A percentile compares a stretch with the other conserved stretches of the same genome.
phyloP scores from a whole-genome alignment of 2,797 vertebrate genomes.

The Eremophila alpestris region DNA sequence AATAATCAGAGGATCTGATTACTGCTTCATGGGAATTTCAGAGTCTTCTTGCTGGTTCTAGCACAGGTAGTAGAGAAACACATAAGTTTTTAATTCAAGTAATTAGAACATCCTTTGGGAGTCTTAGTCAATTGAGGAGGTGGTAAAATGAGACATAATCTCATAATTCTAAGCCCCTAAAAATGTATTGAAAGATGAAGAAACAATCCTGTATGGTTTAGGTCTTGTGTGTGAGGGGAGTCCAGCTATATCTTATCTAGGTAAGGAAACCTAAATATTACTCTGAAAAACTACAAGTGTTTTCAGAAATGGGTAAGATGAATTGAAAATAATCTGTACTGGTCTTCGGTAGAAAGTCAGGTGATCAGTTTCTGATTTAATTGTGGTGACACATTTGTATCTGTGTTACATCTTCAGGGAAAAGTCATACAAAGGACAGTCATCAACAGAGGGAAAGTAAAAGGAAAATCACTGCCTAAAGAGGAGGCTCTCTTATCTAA shows the following conservation, averaged over 20 bases:
- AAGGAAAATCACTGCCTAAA: background rate
- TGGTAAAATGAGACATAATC: background rate
- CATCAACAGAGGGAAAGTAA: background rate
- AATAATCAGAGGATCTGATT: background rate
- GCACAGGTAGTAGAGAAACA: background rate
- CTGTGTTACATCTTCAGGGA: background rate
- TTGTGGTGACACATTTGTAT: background rate
- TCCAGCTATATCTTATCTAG: background rate
- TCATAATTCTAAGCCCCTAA: background rate
- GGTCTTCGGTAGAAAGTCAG: constrained; percentile 16
- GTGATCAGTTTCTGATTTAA: constrained; percentile 48
- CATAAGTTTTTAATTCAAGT: background rate
- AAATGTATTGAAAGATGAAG: background rate
- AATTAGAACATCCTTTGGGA: background rate
- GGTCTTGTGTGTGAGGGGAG: background rate
- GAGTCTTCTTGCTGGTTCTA: background rate
- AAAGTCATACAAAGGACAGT: background rate
- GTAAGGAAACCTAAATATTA: background rate
- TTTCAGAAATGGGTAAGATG: background rate
- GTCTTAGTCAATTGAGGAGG: background rate
- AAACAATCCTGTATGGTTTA: background rate
- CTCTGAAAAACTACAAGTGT: background rate
- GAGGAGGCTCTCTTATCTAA: background rate
- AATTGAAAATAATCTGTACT: background rate
- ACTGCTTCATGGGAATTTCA: background rate